phyloP scores from a whole-genome alignment of 2,797 vertebrate genomes.

The Hippocampus kuda region DNA sequence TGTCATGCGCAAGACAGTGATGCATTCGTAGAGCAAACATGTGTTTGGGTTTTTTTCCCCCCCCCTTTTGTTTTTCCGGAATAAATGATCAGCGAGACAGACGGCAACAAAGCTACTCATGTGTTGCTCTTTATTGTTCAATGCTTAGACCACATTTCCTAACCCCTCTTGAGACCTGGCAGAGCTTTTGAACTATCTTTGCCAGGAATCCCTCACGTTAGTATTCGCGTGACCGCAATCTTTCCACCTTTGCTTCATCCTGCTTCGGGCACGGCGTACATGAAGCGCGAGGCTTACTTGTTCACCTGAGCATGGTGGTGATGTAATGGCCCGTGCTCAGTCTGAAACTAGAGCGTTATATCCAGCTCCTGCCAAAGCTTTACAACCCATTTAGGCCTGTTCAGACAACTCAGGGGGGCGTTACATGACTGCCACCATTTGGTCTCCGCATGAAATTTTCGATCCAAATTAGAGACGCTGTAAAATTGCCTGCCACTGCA shows the following conservation, averaged over 20 bases:
- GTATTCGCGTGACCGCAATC: background rate
- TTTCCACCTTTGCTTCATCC: background rate
- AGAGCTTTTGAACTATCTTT: background rate
- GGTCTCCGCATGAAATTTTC: background rate
- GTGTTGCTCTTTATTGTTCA: no score
- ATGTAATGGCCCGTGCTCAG: background rate
- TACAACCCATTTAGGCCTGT: background rate
- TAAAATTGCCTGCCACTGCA: background rate
- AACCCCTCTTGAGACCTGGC: background rate
- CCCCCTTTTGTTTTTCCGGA: background rate
- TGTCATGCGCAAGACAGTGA: background rate
- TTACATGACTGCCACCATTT: conserved; percentile 1
- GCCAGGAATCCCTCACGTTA: background rate
- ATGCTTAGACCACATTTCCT: background rate
- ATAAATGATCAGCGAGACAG: background rate
- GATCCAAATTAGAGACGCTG: background rate
- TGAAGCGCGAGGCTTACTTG: background rate
- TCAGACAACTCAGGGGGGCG: background rate
- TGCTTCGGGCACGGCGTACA: background rate
- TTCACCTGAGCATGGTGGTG: background rate
- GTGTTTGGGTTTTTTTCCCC: no score
- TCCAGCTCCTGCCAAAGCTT: background rate
- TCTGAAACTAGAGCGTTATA: background rate
- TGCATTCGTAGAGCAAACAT: background rate
- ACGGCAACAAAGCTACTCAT: background rate